phyloP scores from a whole-genome alignment of 1,140 invertebrate species.

The Eulimnadia texana region DNA sequence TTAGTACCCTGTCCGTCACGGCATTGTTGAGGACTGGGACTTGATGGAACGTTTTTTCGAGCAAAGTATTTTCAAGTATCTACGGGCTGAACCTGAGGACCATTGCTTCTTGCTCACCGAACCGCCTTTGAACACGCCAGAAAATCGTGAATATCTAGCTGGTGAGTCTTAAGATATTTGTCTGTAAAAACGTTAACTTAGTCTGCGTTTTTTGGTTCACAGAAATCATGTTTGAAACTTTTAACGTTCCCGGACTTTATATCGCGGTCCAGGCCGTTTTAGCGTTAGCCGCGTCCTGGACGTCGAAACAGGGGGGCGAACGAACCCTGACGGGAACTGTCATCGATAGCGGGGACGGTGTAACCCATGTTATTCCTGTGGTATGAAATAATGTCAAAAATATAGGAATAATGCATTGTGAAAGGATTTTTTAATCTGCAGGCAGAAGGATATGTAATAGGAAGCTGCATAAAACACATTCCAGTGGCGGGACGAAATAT shows the following conservation, averaged over 20 bases:
- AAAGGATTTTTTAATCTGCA: slow-evolving; percentile 27
- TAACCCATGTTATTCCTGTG: slow-evolving; percentile 98
- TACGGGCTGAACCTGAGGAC: slow-evolving; percentile 96
- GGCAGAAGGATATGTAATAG: slow-evolving; percentile 98
- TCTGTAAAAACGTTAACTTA: background rate
- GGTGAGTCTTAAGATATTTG: background rate
- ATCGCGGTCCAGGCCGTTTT: slow-evolving; percentile 97
- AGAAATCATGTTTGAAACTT: slow-evolving; percentile 99
- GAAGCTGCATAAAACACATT: slow-evolving; percentile 99
- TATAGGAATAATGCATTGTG: background rate
- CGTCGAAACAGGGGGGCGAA: slow-evolving; percentile 69
- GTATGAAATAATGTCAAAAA: slow-evolving; percentile 31
- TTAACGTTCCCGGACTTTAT: slow-evolving; percentile 97
- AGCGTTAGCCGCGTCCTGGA: slow-evolving; percentile 95
- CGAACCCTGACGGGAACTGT: slow-evolving; percentile 92
- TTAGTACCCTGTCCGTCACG: slow-evolving; percentile 99
- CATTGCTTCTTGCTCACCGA: slow-evolving; percentile 98
- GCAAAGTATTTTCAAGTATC: slow-evolving; percentile 98
- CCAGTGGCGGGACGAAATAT: slow-evolving; percentile 98
- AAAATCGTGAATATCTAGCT: slow-evolving; percentile 97
- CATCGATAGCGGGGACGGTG: slow-evolving; percentile 97
- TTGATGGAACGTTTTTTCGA: slow-evolving; percentile 97
- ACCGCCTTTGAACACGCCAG: slow-evolving; percentile 98
- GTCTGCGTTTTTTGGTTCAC: too few relatives aligned
- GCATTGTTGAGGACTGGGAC: slow-evolving; percentile 99